Percentiles rank a stretch among this genome's conserved stretches.
Evolutionary conservation across 1,140 invertebrate genomes (phyloP).

Genomic region (Trichonephila clavipes): DNA sequence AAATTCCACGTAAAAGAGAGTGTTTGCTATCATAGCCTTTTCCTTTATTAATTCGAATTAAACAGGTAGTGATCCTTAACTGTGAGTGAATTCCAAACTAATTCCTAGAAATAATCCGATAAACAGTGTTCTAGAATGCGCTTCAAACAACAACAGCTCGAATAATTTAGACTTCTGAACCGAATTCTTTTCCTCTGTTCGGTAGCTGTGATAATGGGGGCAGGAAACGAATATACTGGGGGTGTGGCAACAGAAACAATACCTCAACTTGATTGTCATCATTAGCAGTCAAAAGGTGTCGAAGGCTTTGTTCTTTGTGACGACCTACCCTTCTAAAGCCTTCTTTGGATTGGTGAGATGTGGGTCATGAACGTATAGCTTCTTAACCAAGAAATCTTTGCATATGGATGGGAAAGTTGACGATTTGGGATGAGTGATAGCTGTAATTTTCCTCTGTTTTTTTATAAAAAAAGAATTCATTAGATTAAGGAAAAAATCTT

Average conservation of each 20-base stretch:
- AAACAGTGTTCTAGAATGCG: too few species aligned
- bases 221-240: slow-evolving; percentile 13
- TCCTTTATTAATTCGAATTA: too few species aligned
- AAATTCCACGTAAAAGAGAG: too few species aligned
- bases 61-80: too few species aligned
- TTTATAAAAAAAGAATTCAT: not conserved
- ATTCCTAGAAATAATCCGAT: too few species aligned
- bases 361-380: slow-evolving; percentile 64
- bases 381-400: not conserved
- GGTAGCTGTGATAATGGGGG: not conserved
- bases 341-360: not conserved
- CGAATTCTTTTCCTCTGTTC: too few species aligned
- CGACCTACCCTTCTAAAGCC: not conserved
- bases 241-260: slow-evolving; percentile 58
- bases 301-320: slow-evolving; percentile 68
- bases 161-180: too few species aligned
- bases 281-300: slow-evolving; percentile 69
- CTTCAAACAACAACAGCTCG: too few species aligned
- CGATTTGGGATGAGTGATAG: not conserved
- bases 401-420: not conserved
- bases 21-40: too few species aligned
- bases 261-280: slow-evolving; percentile 26
- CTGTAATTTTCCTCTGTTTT: not conserved
- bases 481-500: too few species aligned
- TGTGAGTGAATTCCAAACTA: too few species aligned